These are phyloP conservation scores for Pseudochirops cupreus DNA, from an alignment of 2,797 vertebrate species.

Conservation along the genomic window DNA sequence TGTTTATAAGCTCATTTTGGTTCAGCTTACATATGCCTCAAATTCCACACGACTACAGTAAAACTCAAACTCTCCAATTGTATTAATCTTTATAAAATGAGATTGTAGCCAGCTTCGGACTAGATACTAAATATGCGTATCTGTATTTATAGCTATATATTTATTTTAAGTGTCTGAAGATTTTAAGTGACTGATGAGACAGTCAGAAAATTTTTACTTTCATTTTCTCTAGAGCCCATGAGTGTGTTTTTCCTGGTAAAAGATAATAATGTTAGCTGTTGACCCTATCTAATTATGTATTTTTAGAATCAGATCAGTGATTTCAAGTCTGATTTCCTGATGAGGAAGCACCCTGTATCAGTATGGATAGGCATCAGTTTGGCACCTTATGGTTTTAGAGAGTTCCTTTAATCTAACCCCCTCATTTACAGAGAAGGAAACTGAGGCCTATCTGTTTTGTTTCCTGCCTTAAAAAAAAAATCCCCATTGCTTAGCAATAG, in stretches of 20 bases:
- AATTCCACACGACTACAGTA: neutral
- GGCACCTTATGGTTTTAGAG: neutral
- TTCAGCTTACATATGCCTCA: neutral
- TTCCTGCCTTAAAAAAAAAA: neutral
- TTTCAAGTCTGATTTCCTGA: neutral
- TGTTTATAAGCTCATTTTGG: conserved; percentile 47
- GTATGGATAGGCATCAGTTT: neutral
- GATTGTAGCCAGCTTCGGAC: conserved; percentile 19
- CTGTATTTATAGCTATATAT: conserved; percentile 34
- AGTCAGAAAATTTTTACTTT: conserved; percentile 37
- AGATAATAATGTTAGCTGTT: neutral
- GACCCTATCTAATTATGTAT: neutral
- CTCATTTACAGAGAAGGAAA: too few species aligned
- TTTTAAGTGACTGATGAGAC: neutral
- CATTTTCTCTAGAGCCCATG: conserved; percentile 27
- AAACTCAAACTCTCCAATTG: conserved; percentile 37
- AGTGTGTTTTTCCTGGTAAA: conserved; percentile 22
- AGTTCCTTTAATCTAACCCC: neutral
- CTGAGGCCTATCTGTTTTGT: conserved; percentile 25
- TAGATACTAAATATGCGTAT: neutral
- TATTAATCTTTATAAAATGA: conserved; percentile 46
- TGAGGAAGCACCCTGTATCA: neutral
- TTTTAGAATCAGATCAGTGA: neutral
- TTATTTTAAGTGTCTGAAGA: conserved; percentile 56
- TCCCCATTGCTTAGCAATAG: neutral